phyloP scores from a whole-genome alignment of 2,113 vertebrate genomes.

The Pandion haliaetus region DNA sequence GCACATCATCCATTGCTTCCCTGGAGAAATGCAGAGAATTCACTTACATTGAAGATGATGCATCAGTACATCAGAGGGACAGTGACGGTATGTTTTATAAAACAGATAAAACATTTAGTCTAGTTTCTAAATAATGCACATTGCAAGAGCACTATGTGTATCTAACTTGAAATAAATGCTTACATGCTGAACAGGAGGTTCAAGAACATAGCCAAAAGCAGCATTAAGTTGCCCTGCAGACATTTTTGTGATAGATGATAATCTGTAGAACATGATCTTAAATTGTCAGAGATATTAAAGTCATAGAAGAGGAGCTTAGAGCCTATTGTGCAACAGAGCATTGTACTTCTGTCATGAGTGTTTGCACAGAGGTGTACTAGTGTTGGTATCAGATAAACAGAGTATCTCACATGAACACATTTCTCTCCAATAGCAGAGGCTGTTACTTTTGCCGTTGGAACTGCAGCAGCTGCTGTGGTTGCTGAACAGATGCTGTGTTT shows the following conservation, averaged over 20 bases:
- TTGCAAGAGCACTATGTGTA: constrained; percentile 45
- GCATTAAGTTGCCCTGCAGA: constrained; percentile 14
- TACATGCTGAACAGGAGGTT: constrained; percentile 44
- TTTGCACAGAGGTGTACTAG: neutral
- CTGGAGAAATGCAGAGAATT: constrained; percentile 79
- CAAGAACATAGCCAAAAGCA: constrained; percentile 41
- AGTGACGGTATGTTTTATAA: constrained; percentile 76
- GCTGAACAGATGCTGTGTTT: neutral
- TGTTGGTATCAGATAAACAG: neutral
- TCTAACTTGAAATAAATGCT: constrained; percentile 1
- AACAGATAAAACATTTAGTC: constrained; percentile 6
- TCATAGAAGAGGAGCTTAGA: neutral
- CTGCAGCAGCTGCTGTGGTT: neutral
- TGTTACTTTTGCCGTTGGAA: neutral
- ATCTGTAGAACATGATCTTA: constrained; percentile 2
- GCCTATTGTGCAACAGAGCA: neutral
- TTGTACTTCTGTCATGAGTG: neutral
- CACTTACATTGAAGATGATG: constrained; percentile 76
- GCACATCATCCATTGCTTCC: constrained; percentile 73
- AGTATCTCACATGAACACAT: neutral
- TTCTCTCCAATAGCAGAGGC: neutral
- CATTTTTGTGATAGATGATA: constrained; percentile 48
- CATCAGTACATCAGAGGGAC: constrained; percentile 74
- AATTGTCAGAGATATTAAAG: constrained; percentile 6
- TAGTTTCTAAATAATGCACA: constrained; percentile 59